Evolutionary conservation across 2,888 invertebrate genomes (phyloP), one percentile per base, ranked within the genome.

Genomic region (Drosophila colorata): DNA sequence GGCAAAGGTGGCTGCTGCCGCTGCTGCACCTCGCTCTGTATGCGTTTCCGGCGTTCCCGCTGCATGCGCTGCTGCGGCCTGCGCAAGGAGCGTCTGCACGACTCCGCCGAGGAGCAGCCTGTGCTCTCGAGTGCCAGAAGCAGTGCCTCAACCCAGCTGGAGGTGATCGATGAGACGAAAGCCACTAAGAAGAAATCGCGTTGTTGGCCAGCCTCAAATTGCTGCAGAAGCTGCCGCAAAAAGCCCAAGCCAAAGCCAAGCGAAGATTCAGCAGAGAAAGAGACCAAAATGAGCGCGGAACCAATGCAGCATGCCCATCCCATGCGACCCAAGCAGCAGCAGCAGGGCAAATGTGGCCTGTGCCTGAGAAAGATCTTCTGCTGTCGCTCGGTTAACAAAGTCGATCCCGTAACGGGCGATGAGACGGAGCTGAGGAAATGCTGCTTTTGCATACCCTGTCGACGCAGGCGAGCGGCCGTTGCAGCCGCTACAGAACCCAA

Each of bases 361-460:
- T 92, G 92, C 52, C 60, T 91, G 59, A 87, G 90, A 64, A 92
- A 92, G 78, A 74, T 92, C 0, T 91, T 92, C 52, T 92, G 92
- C 58, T 92, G 92, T 73, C 91, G 91, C 9, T 90, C 91, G n/a
- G 91, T 91, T 0, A 92, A 92, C 41, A 92, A 91, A 80, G 87
- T 92, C 46, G 91, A 92, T 73, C 90, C 91, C n/a, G 86, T 79
- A 25, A 90, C 90, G 4, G 88, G 90, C 18, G 88, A 90, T 67
- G 88, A 88, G 46, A 90, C 90, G 18, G 89, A 90, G 67, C 75
- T 90, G 2, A 89, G 73, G 38, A 91, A 90, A 66, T 92, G 92
- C 65, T 92, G 92, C 59, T 92, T 91, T 55, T 92, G 92, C 64
- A 91, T 92, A 73, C 92, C 92, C 2, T 92, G 92, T 60, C 82